These are phyloP conservation scores for Cynodonichthys magdalenae DNA, from an alignment of 2,797 vertebrate genomes.

Conservation along the genomic window DNA sequence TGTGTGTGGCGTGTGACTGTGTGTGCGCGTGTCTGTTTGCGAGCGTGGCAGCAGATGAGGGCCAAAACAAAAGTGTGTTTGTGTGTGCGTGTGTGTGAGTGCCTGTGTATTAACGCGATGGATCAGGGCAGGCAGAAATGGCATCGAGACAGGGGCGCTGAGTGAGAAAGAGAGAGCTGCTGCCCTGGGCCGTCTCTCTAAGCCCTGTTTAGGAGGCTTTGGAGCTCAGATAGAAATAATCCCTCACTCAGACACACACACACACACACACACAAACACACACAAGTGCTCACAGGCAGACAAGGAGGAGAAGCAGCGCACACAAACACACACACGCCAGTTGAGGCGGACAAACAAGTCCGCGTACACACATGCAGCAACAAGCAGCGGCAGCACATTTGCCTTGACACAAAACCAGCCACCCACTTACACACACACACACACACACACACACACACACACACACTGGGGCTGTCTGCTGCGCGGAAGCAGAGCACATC, in stretches of 20 bases:
- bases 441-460: slow-evolving; percentile 11
- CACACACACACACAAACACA: slow-evolving; percentile 36
- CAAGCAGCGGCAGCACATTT: slow-evolving; percentile 68
- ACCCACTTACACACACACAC: slow-evolving; percentile 57
- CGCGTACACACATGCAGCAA: slow-evolving; percentile 41
- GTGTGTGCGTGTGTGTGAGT: slow-evolving; percentile 68
- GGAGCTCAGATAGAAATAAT: slow-evolving; percentile 83
- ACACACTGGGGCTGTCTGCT: slow-evolving; percentile 18
- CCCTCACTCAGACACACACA: slow-evolving; percentile 78
- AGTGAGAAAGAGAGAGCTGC: slow-evolving; percentile 58
- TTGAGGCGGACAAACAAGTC: slow-evolving; percentile 58
- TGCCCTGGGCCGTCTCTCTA: slow-evolving; percentile 81
- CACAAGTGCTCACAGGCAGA: slow-evolving; percentile 26
- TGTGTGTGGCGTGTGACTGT: slow-evolving; percentile 72
- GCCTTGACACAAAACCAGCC: slow-evolving; percentile 65
- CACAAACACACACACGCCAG: slow-evolving; percentile 20
- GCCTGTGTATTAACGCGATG: slow-evolving; percentile 70
- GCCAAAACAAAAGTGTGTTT: slow-evolving; percentile 69
- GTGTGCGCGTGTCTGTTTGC: slow-evolving; percentile 30
- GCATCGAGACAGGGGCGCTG: slow-evolving; percentile 35
- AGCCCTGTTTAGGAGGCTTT: slow-evolving; percentile 81
- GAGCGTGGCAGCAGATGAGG: slow-evolving; percentile 59
- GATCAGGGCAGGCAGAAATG: slow-evolving; percentile 69
- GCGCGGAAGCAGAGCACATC: slow-evolving; percentile 67
- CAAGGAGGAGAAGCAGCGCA: slow-evolving; percentile 7